Conservation (phyloP, 1,140 invertebrate species). For the Chrysomallon squamiferum region DNA sequence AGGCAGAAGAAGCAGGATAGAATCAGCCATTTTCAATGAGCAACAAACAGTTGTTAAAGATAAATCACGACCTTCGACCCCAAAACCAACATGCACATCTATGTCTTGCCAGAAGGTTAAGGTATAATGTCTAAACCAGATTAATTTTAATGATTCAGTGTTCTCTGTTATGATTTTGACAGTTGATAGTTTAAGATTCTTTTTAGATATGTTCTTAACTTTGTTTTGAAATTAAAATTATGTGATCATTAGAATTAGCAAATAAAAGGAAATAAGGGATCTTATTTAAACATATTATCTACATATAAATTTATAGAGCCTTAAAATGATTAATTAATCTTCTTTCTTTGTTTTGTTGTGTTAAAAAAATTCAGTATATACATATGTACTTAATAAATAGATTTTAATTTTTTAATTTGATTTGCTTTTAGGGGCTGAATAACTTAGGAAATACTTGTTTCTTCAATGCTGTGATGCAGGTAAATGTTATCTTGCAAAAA, state of each 20-base stretch:
- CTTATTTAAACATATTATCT: too few species aligned
- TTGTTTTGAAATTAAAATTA: background rate
- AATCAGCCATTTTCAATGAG: background rate
- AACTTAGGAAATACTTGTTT: slow-evolving; percentile 97
- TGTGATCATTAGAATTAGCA: background rate
- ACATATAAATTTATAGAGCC: too few species aligned
- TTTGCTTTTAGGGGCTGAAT: slow-evolving; percentile 54
- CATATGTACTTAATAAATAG: too few species aligned
- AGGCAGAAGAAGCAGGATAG: background rate
- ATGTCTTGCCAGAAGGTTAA: slow-evolving; percentile 39
- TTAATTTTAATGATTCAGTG: background rate
- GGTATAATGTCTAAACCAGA: slow-evolving; percentile 15
- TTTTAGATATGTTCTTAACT: background rate
- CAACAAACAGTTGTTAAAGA: background rate
- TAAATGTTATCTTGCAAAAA: slow-evolving; percentile 32
- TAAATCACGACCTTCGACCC: slow-evolving; percentile 9
- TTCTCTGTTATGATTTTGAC: background rate
- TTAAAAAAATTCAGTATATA: too few species aligned
- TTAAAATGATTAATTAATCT: too few species aligned
- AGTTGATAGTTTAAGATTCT: background rate
- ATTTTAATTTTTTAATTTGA: slow-evolving; percentile 8
- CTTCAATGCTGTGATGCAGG: slow-evolving; percentile 93
- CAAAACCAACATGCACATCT: slow-evolving; percentile 8
- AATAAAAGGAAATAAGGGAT: too few species aligned
- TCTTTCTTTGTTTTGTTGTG: too few species aligned